Evolutionary conservation across 2,113 vertebrate species (phyloP).

Genomic region (Murina feae): DNA sequence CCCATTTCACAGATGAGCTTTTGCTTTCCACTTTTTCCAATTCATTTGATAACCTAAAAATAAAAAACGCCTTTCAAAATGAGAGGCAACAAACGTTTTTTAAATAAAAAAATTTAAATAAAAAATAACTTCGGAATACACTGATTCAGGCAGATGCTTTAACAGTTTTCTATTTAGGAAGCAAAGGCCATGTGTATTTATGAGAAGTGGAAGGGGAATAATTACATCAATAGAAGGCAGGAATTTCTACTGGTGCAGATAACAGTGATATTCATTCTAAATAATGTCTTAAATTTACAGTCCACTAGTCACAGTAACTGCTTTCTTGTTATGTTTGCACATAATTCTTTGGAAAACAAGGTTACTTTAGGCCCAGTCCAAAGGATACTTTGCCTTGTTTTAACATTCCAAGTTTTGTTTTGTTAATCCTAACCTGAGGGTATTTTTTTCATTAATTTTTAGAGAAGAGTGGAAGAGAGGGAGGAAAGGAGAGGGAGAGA

Average conservation of each 20-base stretch:
- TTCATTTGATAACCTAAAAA: background rate
- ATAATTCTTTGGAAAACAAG: background rate
- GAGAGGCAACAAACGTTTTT: background rate
- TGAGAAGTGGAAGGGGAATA: background rate
- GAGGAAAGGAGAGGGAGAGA: too few relatives aligned
- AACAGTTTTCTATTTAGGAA: background rate
- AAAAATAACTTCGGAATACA: background rate
- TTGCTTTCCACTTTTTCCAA: background rate
- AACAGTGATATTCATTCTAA: background rate
- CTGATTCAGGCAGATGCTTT: background rate
- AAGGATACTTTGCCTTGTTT: background rate
- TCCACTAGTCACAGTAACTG: background rate
- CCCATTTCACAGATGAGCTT: background rate
- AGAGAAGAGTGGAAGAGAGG: too few relatives aligned
- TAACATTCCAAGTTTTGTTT: background rate
- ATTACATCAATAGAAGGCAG: background rate
- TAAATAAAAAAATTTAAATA: background rate
- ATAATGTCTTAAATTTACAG: background rate
- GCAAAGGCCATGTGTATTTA: background rate
- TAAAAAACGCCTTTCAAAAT: background rate
- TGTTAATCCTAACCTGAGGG: too few relatives aligned
- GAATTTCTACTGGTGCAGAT: background rate
- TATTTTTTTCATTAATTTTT: too few relatives aligned
- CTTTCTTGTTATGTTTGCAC: background rate
- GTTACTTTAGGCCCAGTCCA: background rate